Conservation (phyloP, 2,888 invertebrate genomes). For the Mongoloraphidia duomilia region DNA sequence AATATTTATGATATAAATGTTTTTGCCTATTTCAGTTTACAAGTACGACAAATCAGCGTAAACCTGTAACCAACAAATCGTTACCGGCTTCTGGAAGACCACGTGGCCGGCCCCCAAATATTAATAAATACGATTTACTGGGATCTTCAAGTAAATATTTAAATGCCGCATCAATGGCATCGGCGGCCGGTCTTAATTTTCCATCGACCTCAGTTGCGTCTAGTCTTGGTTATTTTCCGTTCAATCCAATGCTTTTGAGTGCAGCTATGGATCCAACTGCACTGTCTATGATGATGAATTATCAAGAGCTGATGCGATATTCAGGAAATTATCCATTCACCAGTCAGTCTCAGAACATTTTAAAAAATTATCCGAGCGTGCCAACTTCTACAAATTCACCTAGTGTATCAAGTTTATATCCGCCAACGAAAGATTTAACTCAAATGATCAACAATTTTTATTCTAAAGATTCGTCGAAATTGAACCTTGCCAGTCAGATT, state of each 20-base stretch:
- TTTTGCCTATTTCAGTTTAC: background rate
- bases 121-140: background rate
- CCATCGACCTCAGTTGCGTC: background rate
- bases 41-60: background rate
- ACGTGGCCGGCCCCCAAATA: slow-evolving; percentile 33
- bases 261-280: slow-evolving; percentile 20
- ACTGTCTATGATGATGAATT: slow-evolving; percentile 25
- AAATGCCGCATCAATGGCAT: slow-evolving; percentile 20
- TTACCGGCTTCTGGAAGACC: slow-evolving; percentile 29
- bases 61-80: slow-evolving; percentile 19
- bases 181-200: slow-evolving; percentile 12
- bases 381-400: background rate
- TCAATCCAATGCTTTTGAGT: slow-evolving; percentile 19
- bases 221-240: background rate
- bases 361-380: background rate
- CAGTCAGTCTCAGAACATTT: slow-evolving; percentile 15
- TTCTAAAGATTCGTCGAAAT: too few relatives aligned
- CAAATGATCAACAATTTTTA: too few relatives aligned
- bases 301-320: slow-evolving; percentile 29
- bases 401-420: background rate
- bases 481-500: too few relatives aligned
- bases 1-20: background rate
- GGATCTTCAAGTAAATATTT: slow-evolving; percentile 15
- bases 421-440: background rate
- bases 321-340: slow-evolving; percentile 11